Conservation (phyloP, 1,140 invertebrate species). For the Bradynema listronoti region DNA sequence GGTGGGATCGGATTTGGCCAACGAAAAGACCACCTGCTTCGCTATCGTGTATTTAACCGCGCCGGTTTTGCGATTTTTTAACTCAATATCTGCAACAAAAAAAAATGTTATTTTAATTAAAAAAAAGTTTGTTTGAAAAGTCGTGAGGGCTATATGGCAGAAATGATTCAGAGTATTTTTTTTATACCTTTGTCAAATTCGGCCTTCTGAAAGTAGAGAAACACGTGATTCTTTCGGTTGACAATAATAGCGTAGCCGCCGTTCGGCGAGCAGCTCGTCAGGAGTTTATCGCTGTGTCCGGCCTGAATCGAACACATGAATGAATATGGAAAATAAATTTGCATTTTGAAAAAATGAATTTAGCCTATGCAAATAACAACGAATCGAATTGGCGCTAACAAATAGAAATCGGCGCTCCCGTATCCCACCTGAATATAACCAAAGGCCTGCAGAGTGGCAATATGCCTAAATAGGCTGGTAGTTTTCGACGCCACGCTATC, state of each 20-base stretch:
- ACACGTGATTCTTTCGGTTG: conserved; percentile 23
- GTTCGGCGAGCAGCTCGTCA: conserved; percentile 25
- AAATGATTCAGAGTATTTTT: neutral
- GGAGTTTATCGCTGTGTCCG: conserved; percentile 24
- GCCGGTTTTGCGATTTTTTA: conserved; percentile 23
- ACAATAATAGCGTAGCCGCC: conserved; percentile 23
- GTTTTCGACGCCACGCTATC: no score
- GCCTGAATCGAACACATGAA: conserved; percentile 8
- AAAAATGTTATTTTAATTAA: neutral
- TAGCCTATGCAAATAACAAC: neutral
- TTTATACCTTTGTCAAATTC: conserved; percentile 24
- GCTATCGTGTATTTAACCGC: conserved; percentile 11
- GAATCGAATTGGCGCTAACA: neutral
- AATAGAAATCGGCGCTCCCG: neutral
- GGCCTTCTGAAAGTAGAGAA: conserved; percentile 28
- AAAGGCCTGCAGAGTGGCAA: conserved; percentile 15
- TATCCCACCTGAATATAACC: conserved; percentile 13
- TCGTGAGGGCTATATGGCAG: no score
- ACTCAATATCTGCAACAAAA: conserved; percentile 14
- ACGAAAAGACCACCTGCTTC: conserved; percentile 23
- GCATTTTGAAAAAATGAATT: neutral
- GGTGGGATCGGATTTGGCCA: conserved; percentile 16
- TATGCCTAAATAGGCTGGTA: no score
- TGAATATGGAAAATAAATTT: conserved; percentile 11
- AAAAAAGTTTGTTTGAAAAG: neutral